phyloP scores from a whole-genome alignment of 2,797 vertebrate species.

The Adrianichthys oophorus region DNA sequence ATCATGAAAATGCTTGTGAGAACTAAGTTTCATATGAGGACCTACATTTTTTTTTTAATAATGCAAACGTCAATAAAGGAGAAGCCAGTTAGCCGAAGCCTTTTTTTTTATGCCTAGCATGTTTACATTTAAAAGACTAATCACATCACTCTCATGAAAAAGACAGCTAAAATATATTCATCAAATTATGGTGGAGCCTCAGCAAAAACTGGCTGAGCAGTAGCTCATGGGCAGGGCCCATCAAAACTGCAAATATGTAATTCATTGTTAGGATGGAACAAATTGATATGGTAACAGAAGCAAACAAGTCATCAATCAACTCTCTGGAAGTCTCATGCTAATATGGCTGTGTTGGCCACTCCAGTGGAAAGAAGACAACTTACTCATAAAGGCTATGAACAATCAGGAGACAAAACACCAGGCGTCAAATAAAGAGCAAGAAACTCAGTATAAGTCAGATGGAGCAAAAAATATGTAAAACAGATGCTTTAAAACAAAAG shows the following conservation, averaged over 20 bases:
- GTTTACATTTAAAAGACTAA: slow-evolving; percentile 35
- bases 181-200: slow-evolving; percentile 34
- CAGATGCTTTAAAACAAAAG: too few species aligned
- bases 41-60: too few species aligned
- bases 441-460: too few species aligned
- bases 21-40: too few species aligned
- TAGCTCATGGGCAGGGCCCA: slow-evolving; percentile 13
- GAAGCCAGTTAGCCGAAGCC: neutral
- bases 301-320: slow-evolving; percentile 62
- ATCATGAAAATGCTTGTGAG: too few species aligned
- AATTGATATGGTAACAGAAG: slow-evolving; percentile 42
- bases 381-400: neutral
- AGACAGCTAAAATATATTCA: slow-evolving; percentile 48
- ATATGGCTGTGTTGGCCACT: neutral
- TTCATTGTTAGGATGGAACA: slow-evolving; percentile 60
- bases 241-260: slow-evolving; percentile 58
- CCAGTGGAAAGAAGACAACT: neutral
- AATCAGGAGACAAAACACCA: slow-evolving; percentile 3
- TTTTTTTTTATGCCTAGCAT: slow-evolving; percentile 21
- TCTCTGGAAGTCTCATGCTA: slow-evolving; percentile 28
- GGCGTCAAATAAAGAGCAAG: too few species aligned
- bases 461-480: too few species aligned
- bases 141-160: slow-evolving; percentile 37
- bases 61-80: neutral
- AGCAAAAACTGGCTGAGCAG: slow-evolving; percentile 38